Evolutionary conservation across 2,888 invertebrate species (phyloP), one percentile per base, ranked within the genome.

Genomic region (Drosophila atroscutellata): DNA sequence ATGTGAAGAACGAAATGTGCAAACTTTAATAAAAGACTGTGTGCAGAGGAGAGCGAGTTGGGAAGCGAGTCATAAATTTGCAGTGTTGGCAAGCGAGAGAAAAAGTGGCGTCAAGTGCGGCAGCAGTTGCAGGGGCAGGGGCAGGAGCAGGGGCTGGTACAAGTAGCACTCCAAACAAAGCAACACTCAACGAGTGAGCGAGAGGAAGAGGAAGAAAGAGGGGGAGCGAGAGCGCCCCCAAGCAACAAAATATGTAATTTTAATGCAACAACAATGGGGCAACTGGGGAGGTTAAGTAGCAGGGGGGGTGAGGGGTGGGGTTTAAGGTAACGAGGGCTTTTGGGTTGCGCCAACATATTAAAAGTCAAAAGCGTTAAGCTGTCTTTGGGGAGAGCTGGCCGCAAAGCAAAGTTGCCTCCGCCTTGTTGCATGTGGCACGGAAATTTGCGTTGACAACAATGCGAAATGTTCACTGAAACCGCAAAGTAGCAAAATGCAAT

Each of bases 131-230:
- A n/a, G 39, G n/a, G 45, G 18, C 3, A 42, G 42, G 18, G 45
- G 18, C 3, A 20, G 45, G 39, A 50, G 30, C n/a, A 59, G 61
- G 65, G 51, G 54, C 20, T 20, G 42, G 30, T 24, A 59, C 80
- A 79, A 82, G 77, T 82, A 74, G 86, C 90, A 88, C 86, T 88
- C 81, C 77, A 90, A 90, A 89, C 86, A 86, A 88, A 80, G 90
- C 90, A 85, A 90, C 86, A 83, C 90, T 85, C 88, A 77, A 84
- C 84, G 76, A 60, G 49, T 24, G 55, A 20, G 11, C 39, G 15
- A 13, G 42, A 13, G 20, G 11, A 0, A n/a, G 42, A 3, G 18
- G 7, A 0, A 15, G 7, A 15, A 15, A 1, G 7, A 15, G 13
- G 1, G 9, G 4, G n/a, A 20, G 20, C 1, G 5, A 11, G 0